phyloP scores from a whole-genome alignment of 2,888 invertebrate genomes.

The Trisateles emortualis region DNA sequence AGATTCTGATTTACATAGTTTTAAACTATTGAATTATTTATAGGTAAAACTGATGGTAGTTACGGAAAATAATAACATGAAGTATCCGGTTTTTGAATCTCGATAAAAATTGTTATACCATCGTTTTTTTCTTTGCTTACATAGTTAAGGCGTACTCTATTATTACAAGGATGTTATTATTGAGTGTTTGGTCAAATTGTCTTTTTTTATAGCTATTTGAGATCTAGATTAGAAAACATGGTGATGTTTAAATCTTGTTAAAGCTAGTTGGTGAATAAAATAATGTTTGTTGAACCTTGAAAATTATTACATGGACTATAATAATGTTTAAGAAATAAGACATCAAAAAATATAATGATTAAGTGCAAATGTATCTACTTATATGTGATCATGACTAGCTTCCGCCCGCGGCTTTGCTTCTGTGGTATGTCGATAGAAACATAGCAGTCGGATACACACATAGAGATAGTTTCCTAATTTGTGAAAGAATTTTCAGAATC shows the following conservation, averaged over 20 bases:
- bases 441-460: too few relatives aligned
- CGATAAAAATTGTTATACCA: constrained; percentile 53
- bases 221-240: constrained; percentile 10
- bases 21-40: constrained; percentile 61
- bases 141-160: constrained; percentile 42
- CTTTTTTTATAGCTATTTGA: constrained; percentile 16
- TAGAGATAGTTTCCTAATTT: too few relatives aligned
- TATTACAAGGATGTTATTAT: constrained; percentile 42
- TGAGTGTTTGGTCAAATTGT: constrained; percentile 24
- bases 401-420: too few relatives aligned
- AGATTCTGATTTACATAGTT: constrained; percentile 1
- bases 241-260: constrained; percentile 11
- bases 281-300: too few relatives aligned
- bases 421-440: too few relatives aligned
- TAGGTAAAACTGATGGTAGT: constrained; percentile 58
- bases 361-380: too few relatives aligned
- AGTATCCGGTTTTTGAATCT: constrained; percentile 59
- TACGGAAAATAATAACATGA: constrained; percentile 56
- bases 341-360: too few relatives aligned
- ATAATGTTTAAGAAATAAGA: too few relatives aligned
- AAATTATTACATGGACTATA: too few relatives aligned
- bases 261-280: too few relatives aligned
- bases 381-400: too few relatives aligned
- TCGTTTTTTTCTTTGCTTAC: constrained; percentile 31
- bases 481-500: too few relatives aligned